Evolutionary conservation across 2,888 invertebrate species (phyloP).

Genomic region (Cyaniris semiargus): DNA sequence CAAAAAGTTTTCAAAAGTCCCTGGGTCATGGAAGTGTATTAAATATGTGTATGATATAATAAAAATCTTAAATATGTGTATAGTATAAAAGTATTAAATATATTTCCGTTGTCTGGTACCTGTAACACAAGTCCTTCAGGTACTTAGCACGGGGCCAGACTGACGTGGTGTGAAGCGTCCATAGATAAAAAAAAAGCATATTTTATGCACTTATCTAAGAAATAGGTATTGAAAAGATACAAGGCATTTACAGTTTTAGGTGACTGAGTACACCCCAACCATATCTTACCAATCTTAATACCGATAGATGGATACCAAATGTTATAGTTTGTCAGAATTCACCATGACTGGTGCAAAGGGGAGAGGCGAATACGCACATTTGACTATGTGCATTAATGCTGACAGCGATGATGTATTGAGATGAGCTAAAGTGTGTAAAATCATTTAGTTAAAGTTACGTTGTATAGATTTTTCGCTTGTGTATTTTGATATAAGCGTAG

Average conservation of each 20-base stretch:
- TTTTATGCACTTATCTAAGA: too few relatives aligned
- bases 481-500: not conserved
- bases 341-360: constrained; percentile 54
- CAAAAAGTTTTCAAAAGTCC: too few relatives aligned
- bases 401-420: not conserved
- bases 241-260: not conserved
- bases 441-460: not conserved
- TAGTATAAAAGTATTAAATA: too few relatives aligned
- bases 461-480: not conserved
- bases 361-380: constrained; percentile 32
- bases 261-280: constrained; percentile 44
- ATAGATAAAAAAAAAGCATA: too few relatives aligned
- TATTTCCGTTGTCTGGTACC: too few relatives aligned
- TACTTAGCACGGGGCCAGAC: too few relatives aligned
- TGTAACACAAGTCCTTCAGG: too few relatives aligned
- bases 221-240: too few relatives aligned
- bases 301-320: constrained; percentile 73
- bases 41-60: too few relatives aligned
- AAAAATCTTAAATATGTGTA: too few relatives aligned
- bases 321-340: constrained; percentile 55
- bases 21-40: too few relatives aligned
- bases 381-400: constrained; percentile 13
- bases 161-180: too few relatives aligned
- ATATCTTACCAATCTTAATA: constrained; percentile 55
- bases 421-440: constrained; percentile 6